These are phyloP conservation scores for Melitaea athalia DNA, from an alignment of 2,888 invertebrate species.

Conservation along the genomic window DNA sequence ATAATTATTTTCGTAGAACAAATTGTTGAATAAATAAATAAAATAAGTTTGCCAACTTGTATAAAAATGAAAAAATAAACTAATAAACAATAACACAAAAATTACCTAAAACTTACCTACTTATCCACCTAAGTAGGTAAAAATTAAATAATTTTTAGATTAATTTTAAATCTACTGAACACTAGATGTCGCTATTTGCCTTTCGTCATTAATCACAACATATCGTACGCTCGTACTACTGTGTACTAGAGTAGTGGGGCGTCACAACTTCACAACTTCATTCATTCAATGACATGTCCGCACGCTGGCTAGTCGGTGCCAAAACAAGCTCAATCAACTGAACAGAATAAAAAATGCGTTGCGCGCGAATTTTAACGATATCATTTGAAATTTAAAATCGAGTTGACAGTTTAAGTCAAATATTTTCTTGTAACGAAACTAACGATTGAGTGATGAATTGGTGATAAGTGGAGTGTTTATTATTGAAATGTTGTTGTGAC, in stretches of 20 bases:
- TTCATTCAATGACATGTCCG: slow-evolving; percentile 69
- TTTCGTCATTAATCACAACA: slow-evolving; percentile 8
- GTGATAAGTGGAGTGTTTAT: slow-evolving; percentile 57
- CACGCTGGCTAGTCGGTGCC: slow-evolving; percentile 54
- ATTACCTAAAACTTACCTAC: too few species aligned
- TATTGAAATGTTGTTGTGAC: slow-evolving; percentile 66
- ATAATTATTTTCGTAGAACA: too few species aligned
- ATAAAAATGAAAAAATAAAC: too few species aligned
- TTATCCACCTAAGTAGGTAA: too few species aligned
- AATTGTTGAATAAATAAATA: too few species aligned
- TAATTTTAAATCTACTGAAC: slow-evolving; percentile 9
- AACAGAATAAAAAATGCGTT: slow-evolving; percentile 48
- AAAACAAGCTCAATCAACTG: slow-evolving; percentile 35
- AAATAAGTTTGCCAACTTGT: too few species aligned
- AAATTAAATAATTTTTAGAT: background rate
- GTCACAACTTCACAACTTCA: slow-evolving; percentile 54
- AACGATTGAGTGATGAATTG: slow-evolving; percentile 48
- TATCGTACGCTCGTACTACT: slow-evolving; percentile 45
- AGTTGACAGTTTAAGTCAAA: slow-evolving; percentile 60
- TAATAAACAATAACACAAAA: too few species aligned
- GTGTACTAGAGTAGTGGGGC: slow-evolving; percentile 48
- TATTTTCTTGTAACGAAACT: slow-evolving; percentile 28
- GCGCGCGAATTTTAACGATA: slow-evolving; percentile 71
- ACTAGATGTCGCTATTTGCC: slow-evolving; percentile 21
- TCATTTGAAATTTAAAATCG: slow-evolving; percentile 67